These are phyloP conservation scores for Brachionichthys hirsutus DNA, from an alignment of 2,113 vertebrate species.

Conservation along the genomic window DNA sequence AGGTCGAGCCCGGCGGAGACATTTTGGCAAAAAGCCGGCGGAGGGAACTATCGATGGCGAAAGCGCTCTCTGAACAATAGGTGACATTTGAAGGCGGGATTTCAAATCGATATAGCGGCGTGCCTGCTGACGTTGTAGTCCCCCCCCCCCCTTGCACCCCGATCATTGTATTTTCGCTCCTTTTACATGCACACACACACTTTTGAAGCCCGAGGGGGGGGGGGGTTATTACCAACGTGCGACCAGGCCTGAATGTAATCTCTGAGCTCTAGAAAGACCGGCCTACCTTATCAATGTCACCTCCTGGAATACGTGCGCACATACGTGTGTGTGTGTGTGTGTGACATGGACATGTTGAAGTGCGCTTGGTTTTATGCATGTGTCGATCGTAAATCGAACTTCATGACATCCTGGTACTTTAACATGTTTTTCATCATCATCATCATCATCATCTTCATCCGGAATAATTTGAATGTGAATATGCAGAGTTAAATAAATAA, in stretches of 20 bases:
- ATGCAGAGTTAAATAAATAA: too few relatives aligned
- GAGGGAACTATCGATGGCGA: background rate
- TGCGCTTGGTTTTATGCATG: slow-evolving; percentile 3
- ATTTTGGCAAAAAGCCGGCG: background rate
- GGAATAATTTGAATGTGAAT: too few relatives aligned
- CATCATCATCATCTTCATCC: background rate
- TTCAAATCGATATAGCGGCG: slow-evolving; percentile 20
- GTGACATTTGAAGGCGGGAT: slow-evolving; percentile 7
- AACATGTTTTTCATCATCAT: slow-evolving; percentile 20
- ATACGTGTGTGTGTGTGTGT: slow-evolving; percentile 11
- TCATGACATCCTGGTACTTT: slow-evolving; percentile 35
- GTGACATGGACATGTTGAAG: slow-evolving; percentile 27
- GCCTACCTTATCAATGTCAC: slow-evolving; percentile 68
- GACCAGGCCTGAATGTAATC: slow-evolving; percentile 60
- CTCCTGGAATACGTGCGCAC: slow-evolving; percentile 29
- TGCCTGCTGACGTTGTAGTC: background rate
- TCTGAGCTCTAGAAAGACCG: slow-evolving; percentile 62
- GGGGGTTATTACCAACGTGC: slow-evolving; percentile 47
- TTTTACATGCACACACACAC: slow-evolving; percentile 15
- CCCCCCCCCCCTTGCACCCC: background rate
- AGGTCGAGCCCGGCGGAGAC: background rate
- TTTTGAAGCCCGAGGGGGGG: slow-evolving; percentile 20
- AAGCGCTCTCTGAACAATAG: background rate
- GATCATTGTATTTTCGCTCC: slow-evolving; percentile 30
- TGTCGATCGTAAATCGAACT: background rate